These are phyloP conservation scores for Hypolimnas misippus DNA, from an alignment of 2,888 invertebrate genomes.

Conservation along the genomic window DNA sequence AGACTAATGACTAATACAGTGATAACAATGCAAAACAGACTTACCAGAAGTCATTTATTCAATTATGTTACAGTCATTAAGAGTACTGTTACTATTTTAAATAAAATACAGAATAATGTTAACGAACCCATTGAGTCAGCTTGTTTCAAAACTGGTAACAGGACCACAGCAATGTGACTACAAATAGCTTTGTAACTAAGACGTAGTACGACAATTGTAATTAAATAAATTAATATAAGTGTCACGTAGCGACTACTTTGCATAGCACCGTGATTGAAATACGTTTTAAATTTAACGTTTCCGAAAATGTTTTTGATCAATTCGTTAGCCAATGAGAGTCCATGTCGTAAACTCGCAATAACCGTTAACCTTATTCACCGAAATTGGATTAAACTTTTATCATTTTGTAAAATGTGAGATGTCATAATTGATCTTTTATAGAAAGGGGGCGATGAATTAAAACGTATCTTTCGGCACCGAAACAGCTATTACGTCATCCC, in stretches of 20 bases:
- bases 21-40: constrained; percentile 11
- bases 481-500: constrained; percentile 29
- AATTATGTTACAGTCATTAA: constrained; percentile 6
- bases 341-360: constrained; percentile 42
- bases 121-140: constrained; percentile 30
- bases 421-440: constrained; percentile 8
- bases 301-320: constrained; percentile 44
- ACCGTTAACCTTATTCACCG: constrained; percentile 44
- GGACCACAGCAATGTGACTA: constrained; percentile 31
- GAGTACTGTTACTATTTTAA: background rate
- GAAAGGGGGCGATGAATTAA: constrained; percentile 5
- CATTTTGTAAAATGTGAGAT: constrained; percentile 19
- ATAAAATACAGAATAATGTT: constrained; percentile 17
- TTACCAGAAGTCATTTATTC: constrained; percentile 17
- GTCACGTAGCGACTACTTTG: constrained; percentile 63
- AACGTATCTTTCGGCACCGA: constrained; percentile 10
- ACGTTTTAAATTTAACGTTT: constrained; percentile 51
- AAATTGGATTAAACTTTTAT: constrained; percentile 42
- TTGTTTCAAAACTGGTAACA: constrained; percentile 31
- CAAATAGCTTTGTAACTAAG: constrained; percentile 31
- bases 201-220: constrained; percentile 37
- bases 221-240: constrained; percentile 55
- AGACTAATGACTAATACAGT: constrained; percentile 14
- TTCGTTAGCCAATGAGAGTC: constrained; percentile 35
- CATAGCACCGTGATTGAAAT: constrained; percentile 64